Evolutionary conservation across 1,140 invertebrate species (phyloP).

Genomic region (Polypedilum vanderplanki): DNA sequence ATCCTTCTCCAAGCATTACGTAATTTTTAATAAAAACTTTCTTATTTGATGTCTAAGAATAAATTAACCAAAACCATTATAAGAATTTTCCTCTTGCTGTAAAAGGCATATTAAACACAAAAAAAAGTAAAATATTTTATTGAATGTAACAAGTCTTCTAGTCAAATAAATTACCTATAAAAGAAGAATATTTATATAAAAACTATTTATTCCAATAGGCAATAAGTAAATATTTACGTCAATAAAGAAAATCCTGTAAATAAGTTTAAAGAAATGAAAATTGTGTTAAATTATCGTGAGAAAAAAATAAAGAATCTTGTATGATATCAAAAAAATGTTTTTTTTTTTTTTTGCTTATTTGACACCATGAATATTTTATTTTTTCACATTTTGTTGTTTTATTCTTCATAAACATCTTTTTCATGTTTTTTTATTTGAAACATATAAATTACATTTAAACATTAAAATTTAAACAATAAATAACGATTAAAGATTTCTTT

Average conservation of each 20-base stretch:
- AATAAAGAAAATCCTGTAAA: neutral
- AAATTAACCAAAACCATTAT: neutral
- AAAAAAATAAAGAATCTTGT: constrained; percentile 7
- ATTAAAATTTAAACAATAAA: constrained; percentile 26
- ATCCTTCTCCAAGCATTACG: neutral
- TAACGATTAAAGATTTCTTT: constrained; percentile 23
- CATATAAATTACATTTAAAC: constrained; percentile 27
- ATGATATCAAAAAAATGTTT: constrained; percentile 5
- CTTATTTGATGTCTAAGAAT: neutral
- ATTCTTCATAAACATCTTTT: neutral
- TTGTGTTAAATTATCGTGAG: neutral
- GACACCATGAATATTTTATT: neutral
- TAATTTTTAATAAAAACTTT: neutral
- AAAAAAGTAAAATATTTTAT: constrained; percentile 15
- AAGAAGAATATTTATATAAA: constrained; percentile 15
- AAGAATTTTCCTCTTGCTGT: neutral
- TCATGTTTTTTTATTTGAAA: neutral
- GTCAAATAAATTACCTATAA: neutral
- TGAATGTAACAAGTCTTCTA: constrained; percentile 5
- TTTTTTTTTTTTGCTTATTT: neutral
- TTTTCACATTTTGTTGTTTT: neutral
- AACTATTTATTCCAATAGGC: neutral
- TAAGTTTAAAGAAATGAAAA: constrained; percentile 1
- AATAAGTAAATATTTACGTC: constrained; percentile 2
- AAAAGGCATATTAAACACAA: neutral